Evolutionary conservation across 2,113 vertebrate species (phyloP), one percentile per base, ranked within the genome.

Genomic region (Lagopus leucura): DNA sequence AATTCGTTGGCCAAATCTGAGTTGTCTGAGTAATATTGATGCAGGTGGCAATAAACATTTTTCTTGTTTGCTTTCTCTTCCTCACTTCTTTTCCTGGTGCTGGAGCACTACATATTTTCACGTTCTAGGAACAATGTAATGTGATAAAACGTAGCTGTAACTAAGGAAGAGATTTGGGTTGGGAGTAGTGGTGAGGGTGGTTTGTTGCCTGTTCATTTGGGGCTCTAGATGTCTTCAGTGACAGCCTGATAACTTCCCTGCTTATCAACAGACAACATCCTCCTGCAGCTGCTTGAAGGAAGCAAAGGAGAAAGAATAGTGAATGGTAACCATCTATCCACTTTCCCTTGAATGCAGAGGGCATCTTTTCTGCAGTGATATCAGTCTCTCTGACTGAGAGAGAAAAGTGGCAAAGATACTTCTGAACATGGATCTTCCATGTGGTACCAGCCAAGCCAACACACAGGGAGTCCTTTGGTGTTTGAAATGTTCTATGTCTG

Each of bases 281-380:
- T 95, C 63, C 57, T 96, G 88, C 82, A 96, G 87, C 85, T 97
- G 91, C 82, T 77, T 90, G 58, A 89, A 89, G 82, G 92, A 95
- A 92, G 60, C 6, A 45, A 88, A 88, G 60, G 85, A 85, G 89
- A 82, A 93, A 87, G 82, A 95, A 87, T 65, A 95, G 80, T 87
- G 78, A 84, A 78, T 88, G 82, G 63, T 74, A 91, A 70, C 89
- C 81, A 63, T 88, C 76, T 78, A 84, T 91, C 77, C 75, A 52
- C 60, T 92, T 93, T 60, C 57, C 54, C n/a, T 91, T 77, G 81
- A 47, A 86, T 70, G 63, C 81, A 60, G 57, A 95, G 28, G 52
- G 50, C 84, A 69, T 70, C 76, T 94, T 73, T 58, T 58, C 64
- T 38, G 32, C 42, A 76, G 57, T 86, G 60, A 94, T 93, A 71